A percentile compares a stretch with the other conserved stretches of the same genome.
Evolutionary conservation across 2,888 invertebrate species (phyloP).

Genomic region (Zygogramma bicolorata): DNA sequence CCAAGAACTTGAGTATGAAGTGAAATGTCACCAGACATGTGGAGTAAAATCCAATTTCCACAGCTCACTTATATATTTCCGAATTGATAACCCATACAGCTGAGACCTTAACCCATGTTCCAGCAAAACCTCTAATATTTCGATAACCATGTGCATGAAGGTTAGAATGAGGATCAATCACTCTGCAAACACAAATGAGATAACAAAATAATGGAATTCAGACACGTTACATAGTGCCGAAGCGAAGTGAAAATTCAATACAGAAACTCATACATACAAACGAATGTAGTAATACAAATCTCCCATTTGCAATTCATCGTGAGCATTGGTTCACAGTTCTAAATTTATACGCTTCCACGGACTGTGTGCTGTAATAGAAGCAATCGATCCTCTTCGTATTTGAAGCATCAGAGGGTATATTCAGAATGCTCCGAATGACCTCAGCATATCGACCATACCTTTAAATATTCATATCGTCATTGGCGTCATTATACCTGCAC

Average conservation of each 20-base stretch:
- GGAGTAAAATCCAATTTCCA: too few species aligned
- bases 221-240: background rate
- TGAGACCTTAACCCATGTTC: too few species aligned
- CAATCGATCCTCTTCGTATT: constrained; percentile 33
- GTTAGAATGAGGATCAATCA: too few species aligned
- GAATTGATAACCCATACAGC: too few species aligned
- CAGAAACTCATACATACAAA: background rate
- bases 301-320: constrained; percentile 20
- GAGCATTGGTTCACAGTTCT: constrained; percentile 11
- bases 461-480: constrained; percentile 45
- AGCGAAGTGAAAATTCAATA: constrained; percentile 1
- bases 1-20: too few species aligned
- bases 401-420: constrained; percentile 28
- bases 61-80: too few species aligned
- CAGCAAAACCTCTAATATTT: too few species aligned
- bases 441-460: constrained; percentile 41
- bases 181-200: background rate
- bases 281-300: background rate
- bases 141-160: background rate
- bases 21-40: too few species aligned
- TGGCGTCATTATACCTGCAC: constrained; percentile 40
- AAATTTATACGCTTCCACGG: constrained; percentile 18
- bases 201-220: background rate
- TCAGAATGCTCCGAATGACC: constrained; percentile 37
- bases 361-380: constrained; percentile 1